Base-by-base conservation (phyloP, 2,888 invertebrate genomes). In the Sinelater perroti region DNA sequence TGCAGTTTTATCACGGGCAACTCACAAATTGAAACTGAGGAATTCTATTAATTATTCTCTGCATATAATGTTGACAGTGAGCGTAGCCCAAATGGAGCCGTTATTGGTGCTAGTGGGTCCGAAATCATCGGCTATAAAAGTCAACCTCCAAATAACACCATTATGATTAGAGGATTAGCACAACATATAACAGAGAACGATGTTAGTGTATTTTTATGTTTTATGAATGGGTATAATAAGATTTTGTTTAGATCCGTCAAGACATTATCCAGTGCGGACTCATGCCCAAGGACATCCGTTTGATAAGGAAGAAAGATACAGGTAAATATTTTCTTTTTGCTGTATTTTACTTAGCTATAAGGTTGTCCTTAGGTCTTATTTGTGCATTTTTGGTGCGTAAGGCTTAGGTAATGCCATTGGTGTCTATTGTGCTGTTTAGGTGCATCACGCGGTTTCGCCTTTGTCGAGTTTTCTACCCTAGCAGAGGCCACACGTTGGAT, bases 391-490 rank as follows among this genome's bases (percentile, higher is more conserved):
- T 65, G 76, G 78, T 74, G 67, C 67, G 63, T 71, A 68, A 70
- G 67, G 73, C 69, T 70, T 69, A 74, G 76, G 76, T 77, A 77
- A 76, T 75, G 68, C 77, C 76, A 77, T 76, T 77, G 74, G 77
- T 78, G 72, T 78, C 75, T 78, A 77, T 77, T 78, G 76, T 78
- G 76, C 81, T 85, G 83, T 93, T 93, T 87, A 92, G 93, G 93
- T 86, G 87, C 89, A 80, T 91, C 91, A 81, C 85, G 91, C 78
- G 91, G 91, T 77, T 91, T 92, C 85, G 92, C 90, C 79, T 92
- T 93, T 87, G 91, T 95, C 84, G 95, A 95, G 86, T 95, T 95
- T 87, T 85, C 88, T 80, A 88, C 89, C 80, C 86, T 90, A 79
- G 86, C 87, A 79, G 93, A 93, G 83, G 93, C 95, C 75, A 87